These are phyloP conservation scores for Orthonyx spaldingii DNA, from an alignment of 2,113 vertebrate species.

Conservation along the genomic window DNA sequence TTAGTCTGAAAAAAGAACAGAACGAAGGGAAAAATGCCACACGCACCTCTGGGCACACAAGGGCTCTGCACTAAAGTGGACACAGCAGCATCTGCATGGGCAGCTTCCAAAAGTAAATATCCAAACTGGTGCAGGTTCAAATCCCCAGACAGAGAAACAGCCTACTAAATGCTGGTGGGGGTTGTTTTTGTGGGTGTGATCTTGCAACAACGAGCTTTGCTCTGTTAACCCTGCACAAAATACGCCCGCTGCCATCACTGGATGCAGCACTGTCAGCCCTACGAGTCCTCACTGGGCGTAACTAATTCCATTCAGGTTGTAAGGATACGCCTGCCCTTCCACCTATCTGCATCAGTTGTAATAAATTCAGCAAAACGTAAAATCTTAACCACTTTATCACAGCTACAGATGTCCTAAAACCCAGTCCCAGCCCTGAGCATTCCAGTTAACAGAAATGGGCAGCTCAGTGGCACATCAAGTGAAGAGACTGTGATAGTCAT, in stretches of 20 bases:
- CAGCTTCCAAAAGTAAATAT: background rate
- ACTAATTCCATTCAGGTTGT: background rate
- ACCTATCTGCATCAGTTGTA: background rate
- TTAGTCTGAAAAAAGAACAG: background rate
- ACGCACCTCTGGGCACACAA: rapidly evolving
- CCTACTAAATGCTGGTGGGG: background rate
- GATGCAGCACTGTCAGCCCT: background rate
- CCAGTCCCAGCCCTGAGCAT: background rate
- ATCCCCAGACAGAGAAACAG: background rate
- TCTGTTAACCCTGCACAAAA: background rate
- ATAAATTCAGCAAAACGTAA: background rate
- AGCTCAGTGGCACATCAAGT: background rate
- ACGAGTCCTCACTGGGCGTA: background rate
- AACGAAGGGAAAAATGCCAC: background rate
- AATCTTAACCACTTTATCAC: background rate
- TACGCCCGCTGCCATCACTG: rapidly evolving
- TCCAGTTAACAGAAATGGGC: background rate
- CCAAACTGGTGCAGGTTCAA: background rate
- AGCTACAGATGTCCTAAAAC: background rate
- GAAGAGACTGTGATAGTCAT: background rate
- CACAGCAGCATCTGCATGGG: background rate
- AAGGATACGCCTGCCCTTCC: background rate
- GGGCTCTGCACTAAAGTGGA: background rate
- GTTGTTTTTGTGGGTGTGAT: too few species aligned
- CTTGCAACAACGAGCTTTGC: background rate